Evolutionary conservation across 1,140 invertebrate genomes (phyloP).

Genomic region (Eumeta japonica): DNA sequence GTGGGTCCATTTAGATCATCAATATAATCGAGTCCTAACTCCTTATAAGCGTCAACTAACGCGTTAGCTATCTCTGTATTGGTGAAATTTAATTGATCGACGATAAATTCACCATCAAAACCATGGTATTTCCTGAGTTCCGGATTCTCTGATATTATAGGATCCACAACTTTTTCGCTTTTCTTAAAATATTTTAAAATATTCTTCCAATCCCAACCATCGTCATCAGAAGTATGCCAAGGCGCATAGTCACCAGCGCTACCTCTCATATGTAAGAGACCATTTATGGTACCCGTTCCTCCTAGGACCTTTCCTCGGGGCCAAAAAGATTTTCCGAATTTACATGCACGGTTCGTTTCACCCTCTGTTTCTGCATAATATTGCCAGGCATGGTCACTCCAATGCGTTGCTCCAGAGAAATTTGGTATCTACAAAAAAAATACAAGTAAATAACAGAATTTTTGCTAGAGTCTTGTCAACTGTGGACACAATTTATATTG

Average conservation of each 20-base stretch:
- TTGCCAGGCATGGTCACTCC: conserved; percentile 30
- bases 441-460: too few relatives aligned
- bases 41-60: conserved; percentile 42
- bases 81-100: conserved; percentile 39
- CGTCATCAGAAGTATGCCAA: conserved; percentile 55
- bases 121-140: conserved; percentile 34
- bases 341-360: conserved; percentile 25
- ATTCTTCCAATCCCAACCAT: conserved; percentile 66
- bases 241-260: conserved; percentile 66
- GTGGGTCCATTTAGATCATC: conserved; percentile 50
- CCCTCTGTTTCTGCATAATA: conserved; percentile 39
- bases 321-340: conserved; percentile 50
- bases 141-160: conserved; percentile 29
- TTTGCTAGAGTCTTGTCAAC: too few relatives aligned
- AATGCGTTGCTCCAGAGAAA: conserved; percentile 28
- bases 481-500: too few relatives aligned
- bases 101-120: conserved; percentile 32
- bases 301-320: conserved; percentile 62
- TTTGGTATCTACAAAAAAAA: conserved; percentile 38
- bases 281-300: conserved; percentile 67
- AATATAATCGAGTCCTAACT: conserved; percentile 37
- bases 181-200: conserved; percentile 68
- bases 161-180: conserved; percentile 43
- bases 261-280: conserved; percentile 65
- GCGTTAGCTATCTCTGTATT: conserved; percentile 27